Percentiles rank a stretch among this genome's conserved stretches.
phyloP scores from a whole-genome alignment of 2,797 vertebrate species.

The Urosaurus nigricauda region DNA sequence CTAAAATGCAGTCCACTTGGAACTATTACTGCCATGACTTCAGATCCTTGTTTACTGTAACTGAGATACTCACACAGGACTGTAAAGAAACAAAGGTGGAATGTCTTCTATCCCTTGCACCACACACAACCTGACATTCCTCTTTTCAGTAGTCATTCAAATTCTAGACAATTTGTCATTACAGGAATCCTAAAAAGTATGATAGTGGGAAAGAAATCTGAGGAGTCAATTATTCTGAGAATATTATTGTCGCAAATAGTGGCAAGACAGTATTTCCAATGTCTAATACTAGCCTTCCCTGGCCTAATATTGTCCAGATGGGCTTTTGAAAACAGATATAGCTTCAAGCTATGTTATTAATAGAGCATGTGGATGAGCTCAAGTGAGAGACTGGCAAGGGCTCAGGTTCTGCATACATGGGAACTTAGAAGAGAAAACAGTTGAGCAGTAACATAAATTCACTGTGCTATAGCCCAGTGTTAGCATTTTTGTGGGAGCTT shows the following conservation, averaged over 20 bases:
- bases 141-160: background rate
- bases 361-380: background rate
- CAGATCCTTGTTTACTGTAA: background rate
- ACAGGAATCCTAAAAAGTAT: background rate
- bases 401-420: conserved; percentile 21
- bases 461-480: background rate
- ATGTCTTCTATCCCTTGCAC: background rate
- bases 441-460: background rate
- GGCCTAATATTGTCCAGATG: background rate
- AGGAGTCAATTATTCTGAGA: background rate
- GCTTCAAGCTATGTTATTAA: background rate
- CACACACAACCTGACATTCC: no score
- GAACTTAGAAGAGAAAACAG: background rate
- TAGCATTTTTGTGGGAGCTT: background rate
- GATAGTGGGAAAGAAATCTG: background rate
- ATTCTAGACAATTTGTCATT: background rate
- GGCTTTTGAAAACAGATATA: background rate
- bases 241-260: background rate
- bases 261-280: background rate
- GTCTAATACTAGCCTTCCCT: background rate
- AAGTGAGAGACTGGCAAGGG: background rate
- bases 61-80: background rate
- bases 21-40: conserved; percentile 5
- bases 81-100: background rate
- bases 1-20: conserved; percentile 1